phyloP scores from a whole-genome alignment of 2,113 vertebrate species.

The Scomber japonicus region DNA sequence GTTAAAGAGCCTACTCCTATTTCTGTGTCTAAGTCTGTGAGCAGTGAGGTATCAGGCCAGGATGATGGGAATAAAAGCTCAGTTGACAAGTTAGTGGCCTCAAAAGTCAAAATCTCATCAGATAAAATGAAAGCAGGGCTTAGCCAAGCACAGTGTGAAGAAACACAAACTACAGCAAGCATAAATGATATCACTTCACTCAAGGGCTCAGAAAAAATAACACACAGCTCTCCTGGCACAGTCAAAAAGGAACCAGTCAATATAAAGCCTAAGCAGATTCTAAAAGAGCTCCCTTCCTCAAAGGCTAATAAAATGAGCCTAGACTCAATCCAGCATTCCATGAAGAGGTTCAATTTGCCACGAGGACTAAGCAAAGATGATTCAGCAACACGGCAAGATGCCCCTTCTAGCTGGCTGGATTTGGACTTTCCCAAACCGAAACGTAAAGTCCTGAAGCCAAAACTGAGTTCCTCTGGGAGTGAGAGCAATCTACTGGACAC shows the following conservation, averaged over 20 bases:
- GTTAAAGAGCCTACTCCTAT: constrained; percentile 6
- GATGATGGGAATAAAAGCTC: neutral
- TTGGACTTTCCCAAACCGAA: constrained; percentile 73
- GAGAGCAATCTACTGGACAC: constrained; percentile 88
- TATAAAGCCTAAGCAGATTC: constrained; percentile 30
- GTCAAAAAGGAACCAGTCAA: constrained; percentile 25
- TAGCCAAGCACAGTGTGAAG: neutral
- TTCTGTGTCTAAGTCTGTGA: constrained; percentile 25
- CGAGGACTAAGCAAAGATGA: constrained; percentile 55
- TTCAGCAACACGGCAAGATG: constrained; percentile 43
- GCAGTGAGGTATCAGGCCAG: neutral
- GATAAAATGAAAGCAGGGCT: neutral
- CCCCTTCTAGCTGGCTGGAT: constrained; percentile 78
- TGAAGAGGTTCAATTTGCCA: constrained; percentile 52
- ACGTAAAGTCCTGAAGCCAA: constrained; percentile 61
- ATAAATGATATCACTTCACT: constrained; percentile 6
- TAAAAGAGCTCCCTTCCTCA: constrained; percentile 26
- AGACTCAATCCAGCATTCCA: constrained; percentile 54
- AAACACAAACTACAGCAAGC: constrained; percentile 6
- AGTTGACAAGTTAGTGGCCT: constrained; percentile 13
- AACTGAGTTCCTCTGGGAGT: constrained; percentile 82
- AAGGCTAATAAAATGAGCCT: constrained; percentile 44
- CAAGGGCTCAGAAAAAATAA: constrained; percentile 11
- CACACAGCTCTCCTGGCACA: neutral
- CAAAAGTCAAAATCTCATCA: constrained; percentile 24